Evolutionary conservation across 2,888 invertebrate species (phyloP).

Genomic region (Holacanthella duospinosa): DNA sequence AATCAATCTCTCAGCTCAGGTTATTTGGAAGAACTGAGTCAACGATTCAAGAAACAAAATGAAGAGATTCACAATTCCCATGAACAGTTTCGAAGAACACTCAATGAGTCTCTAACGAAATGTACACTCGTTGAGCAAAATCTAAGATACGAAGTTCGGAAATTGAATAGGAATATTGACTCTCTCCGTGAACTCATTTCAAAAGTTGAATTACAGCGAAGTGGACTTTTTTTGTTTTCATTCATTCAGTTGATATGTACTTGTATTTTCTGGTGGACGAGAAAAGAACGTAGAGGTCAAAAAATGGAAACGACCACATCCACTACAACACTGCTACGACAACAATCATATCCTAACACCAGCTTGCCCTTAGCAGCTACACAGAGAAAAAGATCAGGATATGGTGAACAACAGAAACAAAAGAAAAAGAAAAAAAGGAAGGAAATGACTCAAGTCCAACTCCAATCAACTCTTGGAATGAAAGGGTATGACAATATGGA

Average conservation of each 20-base stretch:
- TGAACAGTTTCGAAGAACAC: conserved; percentile 24
- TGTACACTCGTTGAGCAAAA: conserved; percentile 29
- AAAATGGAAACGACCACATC: neutral
- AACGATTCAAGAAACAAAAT: conserved; percentile 88
- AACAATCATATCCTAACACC: neutral
- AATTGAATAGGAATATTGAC: conserved; percentile 26
- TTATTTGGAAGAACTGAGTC: conserved; percentile 90
- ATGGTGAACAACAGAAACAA: neutral
- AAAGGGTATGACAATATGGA: too few species aligned
- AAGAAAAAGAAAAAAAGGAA: conserved; percentile 2
- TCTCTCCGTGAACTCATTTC: conserved; percentile 34
- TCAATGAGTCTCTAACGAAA: conserved; percentile 30
- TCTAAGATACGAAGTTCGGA: conserved; percentile 16
- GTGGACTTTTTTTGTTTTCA: conserved; percentile 30
- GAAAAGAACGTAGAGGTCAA: neutral
- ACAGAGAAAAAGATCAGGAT: neutral
- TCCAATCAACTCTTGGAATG: too few species aligned
- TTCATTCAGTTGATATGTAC: conserved; percentile 24
- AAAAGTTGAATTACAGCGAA: conserved; percentile 34
- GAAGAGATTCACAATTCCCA: conserved; percentile 53
- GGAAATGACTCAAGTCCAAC: too few species aligned
- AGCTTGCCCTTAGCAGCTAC: neutral
- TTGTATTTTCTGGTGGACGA: neutral
- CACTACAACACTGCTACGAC: neutral
- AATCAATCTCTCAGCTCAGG: conserved; percentile 95